A percentile compares a stretch with the other conserved stretches of the same genome.
Evolutionary conservation across 2,113 vertebrate genomes (phyloP).

Genomic region (Semicossyphus pulcher): DNA sequence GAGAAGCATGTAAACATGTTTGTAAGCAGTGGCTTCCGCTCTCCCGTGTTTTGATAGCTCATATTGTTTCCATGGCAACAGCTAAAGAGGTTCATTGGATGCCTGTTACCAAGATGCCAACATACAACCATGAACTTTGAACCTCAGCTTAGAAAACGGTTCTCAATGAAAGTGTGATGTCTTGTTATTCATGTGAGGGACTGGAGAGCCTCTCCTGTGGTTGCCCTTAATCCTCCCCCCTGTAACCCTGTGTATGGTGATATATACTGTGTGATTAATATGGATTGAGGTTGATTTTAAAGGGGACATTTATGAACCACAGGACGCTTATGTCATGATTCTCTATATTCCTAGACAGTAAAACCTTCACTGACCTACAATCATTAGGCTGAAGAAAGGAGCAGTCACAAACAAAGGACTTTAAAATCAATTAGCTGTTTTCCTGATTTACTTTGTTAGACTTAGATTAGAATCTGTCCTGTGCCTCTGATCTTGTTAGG

Average conservation of each 20-base stretch:
- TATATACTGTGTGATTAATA: background rate
- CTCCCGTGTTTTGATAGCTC: background rate
- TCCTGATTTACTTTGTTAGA: background rate
- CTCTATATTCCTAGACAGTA: too few species aligned
- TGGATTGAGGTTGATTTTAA: background rate
- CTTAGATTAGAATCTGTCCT: conserved; percentile 30
- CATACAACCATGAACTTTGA: background rate
- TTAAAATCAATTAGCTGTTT: conserved; percentile 12
- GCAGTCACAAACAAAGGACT: background rate
- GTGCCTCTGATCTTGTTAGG: conserved; percentile 10
- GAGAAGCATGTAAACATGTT: background rate
- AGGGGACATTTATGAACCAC: too few species aligned
- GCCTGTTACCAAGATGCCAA: background rate
- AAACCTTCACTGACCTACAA: background rate
- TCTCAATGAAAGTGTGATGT: background rate
- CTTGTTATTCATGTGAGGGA: background rate
- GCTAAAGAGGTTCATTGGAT: background rate
- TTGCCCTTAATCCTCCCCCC: background rate
- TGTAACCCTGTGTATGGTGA: background rate
- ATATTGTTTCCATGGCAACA: background rate
- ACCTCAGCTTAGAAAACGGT: background rate
- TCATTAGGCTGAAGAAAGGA: background rate
- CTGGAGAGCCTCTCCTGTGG: background rate
- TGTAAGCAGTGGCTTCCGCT: background rate
- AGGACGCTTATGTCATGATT: too few species aligned